A percentile compares a stretch with the other conserved stretches of the same genome.
phyloP scores from a whole-genome alignment of 2,888 invertebrate species.

The Malthinus seriepunctatus region DNA sequence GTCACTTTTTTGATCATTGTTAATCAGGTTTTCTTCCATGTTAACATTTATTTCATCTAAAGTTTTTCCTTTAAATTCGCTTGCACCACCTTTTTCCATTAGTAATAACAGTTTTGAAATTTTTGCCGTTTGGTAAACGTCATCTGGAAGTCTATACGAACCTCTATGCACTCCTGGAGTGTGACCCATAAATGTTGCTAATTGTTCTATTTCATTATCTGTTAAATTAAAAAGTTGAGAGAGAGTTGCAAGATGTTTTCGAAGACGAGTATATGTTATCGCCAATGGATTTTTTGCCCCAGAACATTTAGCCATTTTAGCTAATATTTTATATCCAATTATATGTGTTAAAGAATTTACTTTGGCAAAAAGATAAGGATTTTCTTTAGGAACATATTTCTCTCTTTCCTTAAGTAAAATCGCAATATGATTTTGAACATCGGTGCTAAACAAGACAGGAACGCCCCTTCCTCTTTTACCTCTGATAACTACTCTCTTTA shows the following conservation, averaged over 20 bases:
- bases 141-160: constrained; percentile 34
- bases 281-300: constrained; percentile 37
- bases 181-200: constrained; percentile 39
- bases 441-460: constrained; percentile 20
- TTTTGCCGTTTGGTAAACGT: constrained; percentile 35
- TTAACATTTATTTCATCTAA: constrained; percentile 29
- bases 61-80: constrained; percentile 29
- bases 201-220: constrained; percentile 37
- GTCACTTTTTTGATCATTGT: neutral
- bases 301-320: constrained; percentile 29
- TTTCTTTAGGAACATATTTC: neutral
- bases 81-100: constrained; percentile 30
- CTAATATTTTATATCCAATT: constrained; percentile 34
- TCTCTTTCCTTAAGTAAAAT: constrained; percentile 7
- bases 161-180: constrained; percentile 31
- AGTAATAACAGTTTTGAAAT: constrained; percentile 32
- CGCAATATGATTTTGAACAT: constrained; percentile 20
- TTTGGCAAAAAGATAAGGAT: constrained; percentile 20
- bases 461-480: constrained; percentile 21
- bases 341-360: constrained; percentile 20
- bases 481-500: constrained; percentile 18
- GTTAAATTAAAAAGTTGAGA: constrained; percentile 37
- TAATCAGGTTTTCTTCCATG: neutral
- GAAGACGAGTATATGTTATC: constrained; percentile 34
- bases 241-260: constrained; percentile 40